Evolutionary conservation across 1,140 invertebrate genomes (phyloP).

Genomic region (Pseudoatta argentina): DNA sequence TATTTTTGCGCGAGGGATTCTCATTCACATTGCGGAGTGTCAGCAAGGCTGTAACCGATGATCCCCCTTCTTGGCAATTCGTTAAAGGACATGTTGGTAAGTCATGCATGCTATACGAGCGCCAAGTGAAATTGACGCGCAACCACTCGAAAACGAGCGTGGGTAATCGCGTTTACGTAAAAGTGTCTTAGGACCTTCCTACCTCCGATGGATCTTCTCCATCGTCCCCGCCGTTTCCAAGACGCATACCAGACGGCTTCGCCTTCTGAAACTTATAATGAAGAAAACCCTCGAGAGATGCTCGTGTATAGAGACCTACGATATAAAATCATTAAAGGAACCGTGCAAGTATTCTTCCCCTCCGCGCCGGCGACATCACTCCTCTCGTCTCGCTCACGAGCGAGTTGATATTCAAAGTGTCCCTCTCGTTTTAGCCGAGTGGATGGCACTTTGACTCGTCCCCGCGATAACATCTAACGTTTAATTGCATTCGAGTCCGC

Average conservation of each 20-base stretch:
- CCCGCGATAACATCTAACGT: constrained; percentile 76
- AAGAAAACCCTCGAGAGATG: constrained; percentile 77
- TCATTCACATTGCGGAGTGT: background rate
- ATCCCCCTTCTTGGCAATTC: constrained; percentile 52
- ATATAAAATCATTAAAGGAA: constrained; percentile 73
- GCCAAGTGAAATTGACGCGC: constrained; percentile 65
- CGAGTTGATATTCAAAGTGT: constrained; percentile 77
- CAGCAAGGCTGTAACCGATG: constrained; percentile 54
- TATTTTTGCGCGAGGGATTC: background rate
- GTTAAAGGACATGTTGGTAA: constrained; percentile 73
- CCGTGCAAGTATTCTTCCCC: constrained; percentile 49
- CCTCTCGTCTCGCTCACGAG: constrained; percentile 44
- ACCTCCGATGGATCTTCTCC: constrained; percentile 10
- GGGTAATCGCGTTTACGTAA: constrained; percentile 46
- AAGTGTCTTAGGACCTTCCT: constrained; percentile 42
- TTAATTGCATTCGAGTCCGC: constrained; percentile 82
- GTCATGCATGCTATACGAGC: constrained; percentile 64
- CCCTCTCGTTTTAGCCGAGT: constrained; percentile 75
- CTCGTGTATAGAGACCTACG: constrained; percentile 57
- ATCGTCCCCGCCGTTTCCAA: background rate
- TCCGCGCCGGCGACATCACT: background rate
- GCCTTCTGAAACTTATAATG: constrained; percentile 71
- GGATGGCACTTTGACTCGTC: constrained; percentile 75
- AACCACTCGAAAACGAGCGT: constrained; percentile 65
- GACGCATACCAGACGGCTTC: constrained; percentile 19